Evolutionary conservation across 2,888 invertebrate species (phyloP).

Genomic region (Andrena minutula): DNA sequence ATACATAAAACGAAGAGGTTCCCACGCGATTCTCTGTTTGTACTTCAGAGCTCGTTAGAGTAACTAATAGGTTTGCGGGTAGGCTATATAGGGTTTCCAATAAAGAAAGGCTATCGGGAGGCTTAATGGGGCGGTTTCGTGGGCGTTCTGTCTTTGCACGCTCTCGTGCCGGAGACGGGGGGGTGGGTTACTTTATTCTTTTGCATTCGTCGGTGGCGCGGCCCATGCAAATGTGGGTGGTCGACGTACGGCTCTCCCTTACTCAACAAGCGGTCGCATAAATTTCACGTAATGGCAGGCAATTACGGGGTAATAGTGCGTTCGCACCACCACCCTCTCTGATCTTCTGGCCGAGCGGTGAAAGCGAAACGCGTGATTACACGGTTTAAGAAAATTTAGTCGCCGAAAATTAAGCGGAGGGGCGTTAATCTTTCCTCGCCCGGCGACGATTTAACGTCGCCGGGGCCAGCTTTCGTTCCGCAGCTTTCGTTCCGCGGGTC

Average conservation of each 20-base stretch:
- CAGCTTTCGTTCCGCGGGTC: neutral
- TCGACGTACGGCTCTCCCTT: constrained; percentile 33
- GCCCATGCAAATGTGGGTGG: constrained; percentile 50
- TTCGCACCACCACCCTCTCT: constrained; percentile 16
- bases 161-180: neutral
- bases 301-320: constrained; percentile 53
- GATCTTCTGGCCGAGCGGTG: constrained; percentile 22
- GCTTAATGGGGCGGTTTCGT: constrained; percentile 23
- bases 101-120: constrained; percentile 16
- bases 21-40: constrained; percentile 13
- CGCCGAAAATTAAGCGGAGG: constrained; percentile 6
- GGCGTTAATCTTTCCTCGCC: constrained; percentile 12
- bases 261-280: constrained; percentile 63
- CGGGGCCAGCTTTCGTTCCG: neutral
- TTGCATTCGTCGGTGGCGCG: constrained; percentile 24
- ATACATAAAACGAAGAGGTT: constrained; percentile 16
- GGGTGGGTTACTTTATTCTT: constrained; percentile 20
- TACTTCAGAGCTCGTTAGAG: constrained; percentile 15
- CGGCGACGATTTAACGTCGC: constrained; percentile 4
- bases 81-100: constrained; percentile 6
- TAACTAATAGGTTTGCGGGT: neutral
- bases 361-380: constrained; percentile 30
- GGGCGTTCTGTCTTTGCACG: constrained; percentile 18
- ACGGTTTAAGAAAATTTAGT: constrained; percentile 30
- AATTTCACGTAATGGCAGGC: constrained; percentile 53